Percentiles rank a stretch among this genome's conserved stretches.
Conservation (phyloP, 2,797 vertebrate species). For the Carcharodon carcharias region DNA sequence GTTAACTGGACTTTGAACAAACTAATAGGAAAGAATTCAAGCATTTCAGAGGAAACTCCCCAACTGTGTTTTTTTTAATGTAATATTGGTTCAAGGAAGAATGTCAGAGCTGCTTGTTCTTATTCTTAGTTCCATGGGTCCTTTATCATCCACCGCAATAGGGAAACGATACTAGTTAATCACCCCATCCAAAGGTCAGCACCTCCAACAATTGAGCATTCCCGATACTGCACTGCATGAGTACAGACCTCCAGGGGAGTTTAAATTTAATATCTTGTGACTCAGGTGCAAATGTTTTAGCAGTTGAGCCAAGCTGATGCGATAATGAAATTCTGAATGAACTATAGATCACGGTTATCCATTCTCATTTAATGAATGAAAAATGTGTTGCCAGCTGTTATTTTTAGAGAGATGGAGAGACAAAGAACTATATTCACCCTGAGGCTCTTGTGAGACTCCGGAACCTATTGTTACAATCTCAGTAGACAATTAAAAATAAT, state of each 20-base stretch:
- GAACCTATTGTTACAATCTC: neutral
- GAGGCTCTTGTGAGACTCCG: neutral
- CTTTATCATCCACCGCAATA: neutral
- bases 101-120: neutral
- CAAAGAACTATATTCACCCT: neutral
- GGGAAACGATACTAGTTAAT: neutral
- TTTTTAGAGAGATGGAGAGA: neutral
- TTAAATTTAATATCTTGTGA: neutral
- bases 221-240: neutral
- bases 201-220: neutral
- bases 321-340: neutral
- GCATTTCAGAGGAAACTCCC: neutral
- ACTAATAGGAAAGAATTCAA: neutral
- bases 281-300: neutral
- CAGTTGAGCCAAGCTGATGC: neutral
- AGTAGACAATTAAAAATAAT: neutral
- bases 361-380: neutral
- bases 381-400: neutral
- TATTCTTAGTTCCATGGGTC: neutral
- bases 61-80: neutral
- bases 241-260: neutral
- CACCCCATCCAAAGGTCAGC: neutral
- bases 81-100: neutral
- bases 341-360: neutral
- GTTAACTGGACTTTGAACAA: neutral